Evolutionary conservation across 2,888 invertebrate species (phyloP).

Genomic region (Drosophila mettleri): DNA sequence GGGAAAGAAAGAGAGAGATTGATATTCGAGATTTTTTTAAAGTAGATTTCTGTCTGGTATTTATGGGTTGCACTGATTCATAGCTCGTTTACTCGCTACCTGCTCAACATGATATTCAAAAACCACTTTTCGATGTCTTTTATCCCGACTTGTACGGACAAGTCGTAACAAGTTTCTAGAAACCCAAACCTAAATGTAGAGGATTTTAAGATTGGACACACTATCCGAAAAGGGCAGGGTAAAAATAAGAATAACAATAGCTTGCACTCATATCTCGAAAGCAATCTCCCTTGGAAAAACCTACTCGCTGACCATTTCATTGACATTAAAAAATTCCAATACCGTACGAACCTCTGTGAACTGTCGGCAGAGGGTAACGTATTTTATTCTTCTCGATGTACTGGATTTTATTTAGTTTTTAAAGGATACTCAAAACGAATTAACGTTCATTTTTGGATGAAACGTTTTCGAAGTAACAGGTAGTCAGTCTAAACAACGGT

Average conservation of each 20-base stretch:
- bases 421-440: constrained; percentile 80
- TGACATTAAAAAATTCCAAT: constrained; percentile 49
- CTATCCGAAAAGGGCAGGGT: constrained; percentile 52
- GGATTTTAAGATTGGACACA: constrained; percentile 77
- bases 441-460: constrained; percentile 71
- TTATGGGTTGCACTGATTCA: constrained; percentile 33
- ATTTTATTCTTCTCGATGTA: constrained; percentile 43
- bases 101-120: constrained; percentile 47
- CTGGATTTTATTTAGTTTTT: constrained; percentile 49
- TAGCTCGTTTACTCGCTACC: constrained; percentile 58
- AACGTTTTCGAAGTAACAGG: constrained; percentile 60
- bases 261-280: constrained; percentile 47
- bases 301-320: constrained; percentile 69
- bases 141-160: constrained; percentile 46
- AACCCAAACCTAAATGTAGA: constrained; percentile 49
- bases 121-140: constrained; percentile 49
- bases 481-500: constrained; percentile 35
- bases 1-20: constrained; percentile 11
- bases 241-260: constrained; percentile 46
- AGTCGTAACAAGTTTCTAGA: constrained; percentile 67
- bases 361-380: constrained; percentile 67
- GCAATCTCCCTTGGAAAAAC: constrained; percentile 63
- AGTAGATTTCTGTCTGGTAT: constrained; percentile 48
- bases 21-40: constrained; percentile 42
- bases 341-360: constrained; percentile 41